Evolutionary conservation across 2,888 invertebrate species (phyloP).

Genomic region (Eudemis profundana): DNA sequence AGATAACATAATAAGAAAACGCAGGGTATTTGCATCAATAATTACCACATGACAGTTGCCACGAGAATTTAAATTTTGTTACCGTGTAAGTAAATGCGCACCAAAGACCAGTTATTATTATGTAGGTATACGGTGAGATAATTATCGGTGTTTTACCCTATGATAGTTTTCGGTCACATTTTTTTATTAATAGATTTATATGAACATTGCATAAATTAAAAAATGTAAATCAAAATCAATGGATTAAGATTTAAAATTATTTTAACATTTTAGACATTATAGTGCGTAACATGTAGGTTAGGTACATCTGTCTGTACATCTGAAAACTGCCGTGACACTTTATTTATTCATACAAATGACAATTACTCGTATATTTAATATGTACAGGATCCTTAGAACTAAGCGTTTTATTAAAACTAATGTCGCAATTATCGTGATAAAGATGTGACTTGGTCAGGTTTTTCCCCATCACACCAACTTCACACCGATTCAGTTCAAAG

Average conservation of each 20-base stretch:
- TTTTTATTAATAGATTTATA: neutral
- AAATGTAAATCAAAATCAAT: neutral
- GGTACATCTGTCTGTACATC: no score
- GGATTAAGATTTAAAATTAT: no score
- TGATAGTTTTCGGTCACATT: neutral
- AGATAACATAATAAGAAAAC: neutral
- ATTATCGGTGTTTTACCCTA: neutral
- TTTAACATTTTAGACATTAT: no score
- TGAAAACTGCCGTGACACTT: neutral
- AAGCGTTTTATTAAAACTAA: neutral
- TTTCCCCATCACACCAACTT: no score
- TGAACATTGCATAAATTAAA: neutral
- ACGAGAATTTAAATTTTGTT: no score
- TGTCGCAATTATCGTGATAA: neutral
- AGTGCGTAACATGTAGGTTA: no score
- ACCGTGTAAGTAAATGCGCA: no score
- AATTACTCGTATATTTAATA: neutral
- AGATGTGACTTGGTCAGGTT: no score
- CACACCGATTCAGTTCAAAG: no score
- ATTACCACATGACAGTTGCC: no score
- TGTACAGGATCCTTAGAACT: neutral
- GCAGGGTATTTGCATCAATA: neutral
- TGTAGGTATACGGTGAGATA: neutral
- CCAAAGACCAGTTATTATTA: no score
- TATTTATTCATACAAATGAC: neutral